Evolutionary conservation across 2,888 invertebrate species (phyloP).

Genomic region (Phytoseiulus persimilis): DNA sequence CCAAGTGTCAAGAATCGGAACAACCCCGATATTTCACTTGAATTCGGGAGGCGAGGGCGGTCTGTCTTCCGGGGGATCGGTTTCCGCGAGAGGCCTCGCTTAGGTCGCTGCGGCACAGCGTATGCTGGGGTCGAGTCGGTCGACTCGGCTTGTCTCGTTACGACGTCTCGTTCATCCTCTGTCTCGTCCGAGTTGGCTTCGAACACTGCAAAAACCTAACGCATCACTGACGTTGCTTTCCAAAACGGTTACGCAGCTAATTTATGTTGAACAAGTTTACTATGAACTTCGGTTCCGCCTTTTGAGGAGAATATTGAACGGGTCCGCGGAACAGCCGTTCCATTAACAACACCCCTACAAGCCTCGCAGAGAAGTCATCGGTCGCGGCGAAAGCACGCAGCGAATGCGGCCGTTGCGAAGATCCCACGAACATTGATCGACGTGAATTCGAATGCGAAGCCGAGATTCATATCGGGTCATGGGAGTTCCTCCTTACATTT

Average conservation of each 20-base stretch:
- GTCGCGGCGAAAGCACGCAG: neutral
- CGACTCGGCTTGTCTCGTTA: neutral
- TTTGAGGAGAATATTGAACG: neutral
- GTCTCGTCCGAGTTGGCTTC: neutral
- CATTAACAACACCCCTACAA: neutral
- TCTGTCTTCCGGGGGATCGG: neutral
- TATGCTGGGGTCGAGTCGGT: neutral
- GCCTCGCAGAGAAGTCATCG: neutral
- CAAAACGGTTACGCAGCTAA: neutral
- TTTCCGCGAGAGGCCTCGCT: neutral
- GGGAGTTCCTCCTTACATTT: too few species aligned
- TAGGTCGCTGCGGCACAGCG: neutral
- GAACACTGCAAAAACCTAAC: neutral
- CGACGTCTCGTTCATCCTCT: neutral
- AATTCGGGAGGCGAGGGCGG: neutral
- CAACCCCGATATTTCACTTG: too few species aligned
- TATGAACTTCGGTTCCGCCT: neutral
- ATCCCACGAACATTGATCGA: too few species aligned
- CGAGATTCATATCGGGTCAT: too few species aligned
- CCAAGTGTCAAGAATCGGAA: too few species aligned
- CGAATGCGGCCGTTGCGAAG: too few species aligned
- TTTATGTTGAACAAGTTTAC: neutral
- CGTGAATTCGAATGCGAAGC: too few species aligned
- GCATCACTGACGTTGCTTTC: slow-evolving; percentile 5
- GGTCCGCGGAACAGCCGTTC: neutral